Base-by-base conservation (phyloP, 2,888 invertebrate species). In the Campopleginae sp. region DNA sequence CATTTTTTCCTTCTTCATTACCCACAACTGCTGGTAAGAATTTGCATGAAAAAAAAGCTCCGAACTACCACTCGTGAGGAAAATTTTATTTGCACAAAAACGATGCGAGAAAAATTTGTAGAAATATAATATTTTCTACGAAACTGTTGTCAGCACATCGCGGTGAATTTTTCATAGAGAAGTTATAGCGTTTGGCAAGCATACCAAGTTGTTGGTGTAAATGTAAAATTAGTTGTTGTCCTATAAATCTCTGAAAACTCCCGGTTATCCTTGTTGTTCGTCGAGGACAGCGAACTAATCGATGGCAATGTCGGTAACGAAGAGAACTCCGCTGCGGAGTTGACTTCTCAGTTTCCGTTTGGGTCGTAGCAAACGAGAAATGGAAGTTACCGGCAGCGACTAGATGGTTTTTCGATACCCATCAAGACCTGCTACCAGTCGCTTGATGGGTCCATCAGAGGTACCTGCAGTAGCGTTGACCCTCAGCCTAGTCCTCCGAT, bases 261-360 rank as follows among this genome's bases (percentile, higher is more conserved):
- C 33, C 42, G 33, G 51, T 61, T 80, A 78, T 80, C 77, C 82
- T 54, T 38, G 33, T 66, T 58, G 74, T 68, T 68, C 46, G 58
- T 38, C 72, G 80, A 72, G 82, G 63, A 79, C 48, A 42, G 51
- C 63, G 31, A 76, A 68, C 38, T 23, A 82, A 86, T 87, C 87
- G 86, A 86, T 87, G 78, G 83, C 79, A 82, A 65, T 44, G 87
- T 87, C 87, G 87, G 87, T 87, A 87, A 87, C 79, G 74, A 63
- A 82, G 87, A 81, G 72, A 86, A 80, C 86, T 75, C 84, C 58
- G 54, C 12, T 48, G 19, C 70, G 82, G 84, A 84, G 79, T 85
- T 80, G 86, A 84, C 70, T 65, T 83, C 42, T 65, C 80, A 74
- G 83, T 86, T 83, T 75, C 80, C 83, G 83, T 86, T 83, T 38